These are phyloP conservation scores for Drosophila suboccidentalis DNA, from an alignment of 2,888 invertebrate genomes.

Conservation along the genomic window DNA sequence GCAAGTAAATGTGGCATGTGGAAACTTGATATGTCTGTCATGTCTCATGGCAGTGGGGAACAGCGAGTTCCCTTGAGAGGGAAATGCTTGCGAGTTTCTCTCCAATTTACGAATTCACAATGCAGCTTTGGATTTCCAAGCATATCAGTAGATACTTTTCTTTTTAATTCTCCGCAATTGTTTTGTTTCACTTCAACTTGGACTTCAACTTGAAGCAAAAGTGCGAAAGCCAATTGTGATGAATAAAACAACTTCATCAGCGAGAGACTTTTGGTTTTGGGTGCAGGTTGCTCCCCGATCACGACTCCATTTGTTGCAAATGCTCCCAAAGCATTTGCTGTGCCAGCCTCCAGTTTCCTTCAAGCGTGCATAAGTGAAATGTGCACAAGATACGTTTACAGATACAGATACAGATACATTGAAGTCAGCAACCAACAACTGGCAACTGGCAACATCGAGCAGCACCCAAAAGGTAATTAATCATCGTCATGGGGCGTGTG, in stretches of 20 bases:
- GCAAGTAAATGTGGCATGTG: conserved; percentile 27
- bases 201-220: conserved; percentile 22
- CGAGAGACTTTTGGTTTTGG: conserved; percentile 28
- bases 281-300: conserved; percentile 1
- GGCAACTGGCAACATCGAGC: conserved; percentile 41
- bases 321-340: conserved; percentile 22
- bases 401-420: conserved; percentile 15
- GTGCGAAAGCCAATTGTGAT: conserved; percentile 71
- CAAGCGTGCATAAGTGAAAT: conserved; percentile 75
- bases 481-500: conserved; percentile 85
- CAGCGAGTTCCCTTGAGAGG: not conserved
- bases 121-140: not conserved
- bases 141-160: not conserved
- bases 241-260: conserved; percentile 76
- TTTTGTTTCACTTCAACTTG: conserved; percentile 3
- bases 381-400: conserved; percentile 57
- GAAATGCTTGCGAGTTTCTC: not conserved
- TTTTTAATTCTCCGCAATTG: not conserved
- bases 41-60: not conserved
- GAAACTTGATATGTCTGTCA: conserved; percentile 42
- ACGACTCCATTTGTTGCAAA: conserved; percentile 11
- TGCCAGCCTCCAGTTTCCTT: conserved; percentile 42
- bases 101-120: not conserved
- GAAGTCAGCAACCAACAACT: conserved; percentile 28
- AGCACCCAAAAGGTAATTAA: conserved; percentile 82